Evolutionary conservation across 1,140 invertebrate genomes (phyloP).

Genomic region (Lordiphosa clarofinis): DNA sequence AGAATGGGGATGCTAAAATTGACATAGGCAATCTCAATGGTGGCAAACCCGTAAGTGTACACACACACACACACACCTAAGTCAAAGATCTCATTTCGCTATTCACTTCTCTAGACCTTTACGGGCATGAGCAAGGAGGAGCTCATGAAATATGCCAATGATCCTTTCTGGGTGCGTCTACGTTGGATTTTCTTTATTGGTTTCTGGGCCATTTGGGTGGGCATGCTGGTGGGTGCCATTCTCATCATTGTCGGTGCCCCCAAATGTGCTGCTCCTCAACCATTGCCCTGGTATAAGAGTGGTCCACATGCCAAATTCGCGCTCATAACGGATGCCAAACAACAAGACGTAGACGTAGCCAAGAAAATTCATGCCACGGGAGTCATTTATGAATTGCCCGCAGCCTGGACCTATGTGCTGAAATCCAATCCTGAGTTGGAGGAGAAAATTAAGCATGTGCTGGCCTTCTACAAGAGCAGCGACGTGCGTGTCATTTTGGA

Average conservation of each 20-base stretch:
- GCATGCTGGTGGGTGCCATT: constrained; percentile 91
- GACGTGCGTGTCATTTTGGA: constrained; percentile 79
- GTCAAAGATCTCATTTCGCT: background rate
- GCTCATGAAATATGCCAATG: constrained; percentile 93
- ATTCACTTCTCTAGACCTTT: constrained; percentile 81
- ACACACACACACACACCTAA: background rate
- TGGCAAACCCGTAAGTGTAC: constrained; percentile 80
- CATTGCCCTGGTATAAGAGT: constrained; percentile 84
- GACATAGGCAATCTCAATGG: constrained; percentile 85
- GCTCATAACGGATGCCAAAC: constrained; percentile 22
- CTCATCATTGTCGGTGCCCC: constrained; percentile 91
- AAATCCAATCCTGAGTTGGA: constrained; percentile 48
- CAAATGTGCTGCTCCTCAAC: constrained; percentile 87
- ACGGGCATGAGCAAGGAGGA: constrained; percentile 94
- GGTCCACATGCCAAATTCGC: constrained; percentile 65
- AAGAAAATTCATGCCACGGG: constrained; percentile 55
- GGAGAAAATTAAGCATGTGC: constrained; percentile 54
- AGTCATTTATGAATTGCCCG: constrained; percentile 71
- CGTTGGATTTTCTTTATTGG: constrained; percentile 91
- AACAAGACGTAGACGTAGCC: constrained; percentile 32
- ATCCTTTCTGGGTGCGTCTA: constrained; percentile 93
- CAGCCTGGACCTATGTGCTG: constrained; percentile 58
- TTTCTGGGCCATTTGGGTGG: constrained; percentile 93
- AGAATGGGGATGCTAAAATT: constrained; percentile 93
- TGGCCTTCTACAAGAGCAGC: constrained; percentile 49